Evolutionary conservation across 2,888 invertebrate species (phyloP), one percentile per base, ranked within the genome.

Genomic region (Epinotia nisella): DNA sequence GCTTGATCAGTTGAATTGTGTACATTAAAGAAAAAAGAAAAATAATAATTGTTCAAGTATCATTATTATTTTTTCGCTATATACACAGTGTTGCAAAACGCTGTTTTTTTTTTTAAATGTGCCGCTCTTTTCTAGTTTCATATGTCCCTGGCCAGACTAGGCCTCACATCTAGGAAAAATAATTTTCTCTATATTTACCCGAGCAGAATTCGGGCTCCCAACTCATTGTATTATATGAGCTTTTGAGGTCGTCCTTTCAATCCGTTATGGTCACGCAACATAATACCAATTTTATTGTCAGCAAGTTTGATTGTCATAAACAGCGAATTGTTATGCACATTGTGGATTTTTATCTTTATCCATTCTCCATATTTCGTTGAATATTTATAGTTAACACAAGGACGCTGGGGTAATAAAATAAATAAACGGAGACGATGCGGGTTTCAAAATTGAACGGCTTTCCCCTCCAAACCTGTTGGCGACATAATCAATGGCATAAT

Each of bases 361-460:
- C 19, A 53, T 65, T 65, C 17, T 51, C 13, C 35, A 17, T n/a
- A 49, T 51, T 29, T 19, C 10, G 56, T 66, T 66, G 55, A 66
- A 66, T 66, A 35, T 35, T 7, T 35, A 56, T 41, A 67, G 60
- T 56, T 17, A 55, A 19, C 49, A 41, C 66, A 59, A 67, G 67
- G 67, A 67, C 67, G 67, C n/a, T 0, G 41, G 13, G 11, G 41
- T 35, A 61, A 72, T 72, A 61, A 72, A 72, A 45, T 70, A 49
- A 56, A 70, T 51, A 45, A 49, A 49, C 29, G 19, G 19, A 21
- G 39, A 53, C 49, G 67, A 72, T 72, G 72, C 72, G 67, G 67
- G 72, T 72, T 72, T 62, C 72, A 62, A 62, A 72, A 72, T 62
- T 41, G 62, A 58, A 15, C 21, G 35, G 61, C 62, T 72, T 72